A percentile compares a stretch with the other conserved stretches of the same genome.
Conservation (phyloP, 2,888 invertebrate genomes). For the Anthophora plumipes region DNA sequence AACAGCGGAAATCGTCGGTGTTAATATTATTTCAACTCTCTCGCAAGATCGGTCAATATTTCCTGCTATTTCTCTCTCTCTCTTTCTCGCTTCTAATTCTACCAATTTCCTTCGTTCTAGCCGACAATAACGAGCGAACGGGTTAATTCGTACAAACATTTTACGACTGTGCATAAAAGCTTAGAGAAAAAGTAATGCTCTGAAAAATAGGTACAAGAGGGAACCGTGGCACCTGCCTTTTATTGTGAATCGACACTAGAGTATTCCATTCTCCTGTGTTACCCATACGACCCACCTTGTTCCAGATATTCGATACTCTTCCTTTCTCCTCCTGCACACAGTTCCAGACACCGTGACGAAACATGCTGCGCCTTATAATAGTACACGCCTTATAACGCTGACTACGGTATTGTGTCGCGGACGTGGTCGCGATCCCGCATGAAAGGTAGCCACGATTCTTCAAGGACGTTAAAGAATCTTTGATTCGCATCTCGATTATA, state of each 20-base stretch:
- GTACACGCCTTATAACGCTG: constrained; percentile 22
- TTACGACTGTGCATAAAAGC: constrained; percentile 29
- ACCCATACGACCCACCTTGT: constrained; percentile 52
- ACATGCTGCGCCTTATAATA: constrained; percentile 56
- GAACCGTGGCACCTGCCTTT: constrained; percentile 59
- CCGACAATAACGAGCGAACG: constrained; percentile 12
- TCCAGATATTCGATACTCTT: constrained; percentile 70
- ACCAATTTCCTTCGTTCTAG: constrained; percentile 7
- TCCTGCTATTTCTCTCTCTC: constrained; percentile 12
- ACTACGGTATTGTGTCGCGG: constrained; percentile 17
- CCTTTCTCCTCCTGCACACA: constrained; percentile 50
- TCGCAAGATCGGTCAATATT: constrained; percentile 8
- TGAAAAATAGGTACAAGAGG: constrained; percentile 2
- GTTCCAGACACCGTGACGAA: constrained; percentile 64
- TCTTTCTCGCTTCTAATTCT: background rate
- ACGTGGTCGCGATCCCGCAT: constrained; percentile 34
- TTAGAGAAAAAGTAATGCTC: constrained; percentile 14
- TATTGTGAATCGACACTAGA: constrained; percentile 53
- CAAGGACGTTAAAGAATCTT: constrained; percentile 61
- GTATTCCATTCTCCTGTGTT: constrained; percentile 57
- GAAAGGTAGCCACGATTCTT: constrained; percentile 52
- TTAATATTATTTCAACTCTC: constrained; percentile 26
- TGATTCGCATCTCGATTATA: constrained; percentile 31
- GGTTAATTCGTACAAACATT: constrained; percentile 40
- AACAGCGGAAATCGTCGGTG: constrained; percentile 26